Evolutionary conservation across 2,113 vertebrate genomes (phyloP), one percentile per base, ranked within the genome.

Genomic region (Tursiops truncatus): DNA sequence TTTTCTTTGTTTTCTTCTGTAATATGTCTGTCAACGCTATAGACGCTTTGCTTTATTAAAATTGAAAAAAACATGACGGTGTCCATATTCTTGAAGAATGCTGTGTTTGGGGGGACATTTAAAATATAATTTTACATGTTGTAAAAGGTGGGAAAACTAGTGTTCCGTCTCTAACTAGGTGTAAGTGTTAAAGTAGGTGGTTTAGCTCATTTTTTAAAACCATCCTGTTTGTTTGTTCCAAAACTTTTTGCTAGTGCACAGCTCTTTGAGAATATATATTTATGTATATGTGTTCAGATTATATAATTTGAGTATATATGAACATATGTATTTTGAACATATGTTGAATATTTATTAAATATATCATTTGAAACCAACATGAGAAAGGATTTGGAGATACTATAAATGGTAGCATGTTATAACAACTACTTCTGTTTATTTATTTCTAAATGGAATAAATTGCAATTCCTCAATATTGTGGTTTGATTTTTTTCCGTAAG

Each of bases 401-500:
- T 80, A 38, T 53, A 87, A 94, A 76, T 84, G 5, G 33, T 36
- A 79, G 10, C 53, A 81, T 6, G 60, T 88, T 89, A 17, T 41
- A 79, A 93, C 17, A 74, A 60, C 31, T 62, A 86, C 17, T 94
- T 91, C 67, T 20, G 44, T 71, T 87, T 87, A 41, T 25, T 91
- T 73, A 95, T 87, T 96, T 94, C 44, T 94, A 94, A 84, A 20
- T 94, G 53, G 79, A 95, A 73, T 82, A 87, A 92, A 38, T 94
- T 82, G 50, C 3, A 81, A 17, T 73, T 95, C 63, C 14, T 94
- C 36, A 58, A 60, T 81, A 83, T 31, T 83, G n/a, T 88, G 18
- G 44, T 44, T 96, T 96, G 33, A 53, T 31, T 53, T 56, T 91
- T 79, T 95, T 79, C 94, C 12, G 36, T 44, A 73, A 84, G 38